Conservation (phyloP, 2,797 vertebrate species). For the Gadopsis bispinosus region DNA sequence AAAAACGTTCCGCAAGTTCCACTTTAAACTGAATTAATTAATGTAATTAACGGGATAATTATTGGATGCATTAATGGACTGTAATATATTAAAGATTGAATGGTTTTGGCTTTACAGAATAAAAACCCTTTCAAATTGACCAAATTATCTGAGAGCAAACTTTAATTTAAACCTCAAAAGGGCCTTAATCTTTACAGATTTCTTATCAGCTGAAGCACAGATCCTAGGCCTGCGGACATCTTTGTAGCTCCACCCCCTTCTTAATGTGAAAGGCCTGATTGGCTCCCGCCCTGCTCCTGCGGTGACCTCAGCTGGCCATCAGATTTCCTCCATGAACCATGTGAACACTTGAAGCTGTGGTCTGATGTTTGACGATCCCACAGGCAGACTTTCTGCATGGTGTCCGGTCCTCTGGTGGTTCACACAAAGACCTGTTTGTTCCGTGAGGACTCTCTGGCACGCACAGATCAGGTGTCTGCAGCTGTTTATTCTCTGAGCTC, state of each 20-base stretch:
- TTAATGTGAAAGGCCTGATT: neutral
- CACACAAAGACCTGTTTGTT: conserved; percentile 56
- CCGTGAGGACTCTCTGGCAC: conserved; percentile 21
- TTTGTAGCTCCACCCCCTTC: neutral
- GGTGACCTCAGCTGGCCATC: conserved; percentile 29
- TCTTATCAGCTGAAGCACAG: neutral
- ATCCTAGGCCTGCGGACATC: neutral
- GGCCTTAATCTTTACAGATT: no score
- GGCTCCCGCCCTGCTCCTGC: neutral
- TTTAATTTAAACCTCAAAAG: no score
- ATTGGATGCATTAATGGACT: neutral
- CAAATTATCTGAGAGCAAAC: no score
- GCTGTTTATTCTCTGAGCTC: conserved; percentile 7
- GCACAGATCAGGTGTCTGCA: conserved; percentile 51
- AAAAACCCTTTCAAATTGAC: no score
- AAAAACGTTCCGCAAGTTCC: no score
- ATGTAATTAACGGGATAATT: neutral
- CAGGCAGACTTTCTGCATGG: neutral
- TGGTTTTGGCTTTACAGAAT: no score
- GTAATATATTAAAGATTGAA: no score
- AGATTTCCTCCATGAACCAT: neutral
- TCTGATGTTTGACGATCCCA: neutral
- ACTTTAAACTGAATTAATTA: no score
- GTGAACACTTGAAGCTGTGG: conserved; percentile 10
- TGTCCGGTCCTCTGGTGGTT: neutral